phyloP scores from a whole-genome alignment of 2,888 invertebrate species.

The Oxytorus armatus region DNA sequence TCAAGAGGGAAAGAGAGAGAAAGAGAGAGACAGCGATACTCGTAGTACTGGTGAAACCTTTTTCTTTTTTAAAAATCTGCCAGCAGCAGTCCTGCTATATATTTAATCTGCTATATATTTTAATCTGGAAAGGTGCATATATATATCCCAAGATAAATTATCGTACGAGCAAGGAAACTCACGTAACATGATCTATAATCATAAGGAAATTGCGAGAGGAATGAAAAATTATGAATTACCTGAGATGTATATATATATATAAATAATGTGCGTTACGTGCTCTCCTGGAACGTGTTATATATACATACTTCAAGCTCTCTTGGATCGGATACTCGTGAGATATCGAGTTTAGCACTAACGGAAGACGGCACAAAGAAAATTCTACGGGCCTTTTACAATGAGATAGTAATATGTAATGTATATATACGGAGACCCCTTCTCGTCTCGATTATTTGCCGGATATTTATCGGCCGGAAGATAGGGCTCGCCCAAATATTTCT shows the following conservation, averaged over 20 bases:
- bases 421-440: slow-evolving; percentile 14
- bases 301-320: slow-evolving; percentile 44
- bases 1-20: not conserved
- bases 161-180: slow-evolving; percentile 41
- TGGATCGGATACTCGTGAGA: slow-evolving; percentile 39
- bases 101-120: not conserved
- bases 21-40: not conserved
- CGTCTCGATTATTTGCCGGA: slow-evolving; percentile 61
- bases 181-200: slow-evolving; percentile 62
- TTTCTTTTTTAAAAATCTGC: not conserved
- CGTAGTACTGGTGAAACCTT: not conserved
- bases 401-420: slow-evolving; percentile 13
- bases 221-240: slow-evolving; percentile 57
- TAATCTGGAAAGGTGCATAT: slow-evolving; percentile 5
- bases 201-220: slow-evolving; percentile 60
- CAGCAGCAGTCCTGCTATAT: too few relatives aligned
- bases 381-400: slow-evolving; percentile 6
- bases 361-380: slow-evolving; percentile 18
- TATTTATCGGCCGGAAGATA: slow-evolving; percentile 70
- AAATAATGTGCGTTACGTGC: slow-evolving; percentile 59
- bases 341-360: slow-evolving; percentile 32
- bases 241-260: slow-evolving; percentile 27
- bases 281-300: slow-evolving; percentile 55
- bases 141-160: slow-evolving; percentile 40
- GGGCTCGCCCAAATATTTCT: slow-evolving; percentile 65